Percentiles rank a stretch among this genome's conserved stretches.
These are phyloP conservation scores for Pinna nobilis DNA, from an alignment of 1,140 invertebrate species.

Conservation along the genomic window DNA sequence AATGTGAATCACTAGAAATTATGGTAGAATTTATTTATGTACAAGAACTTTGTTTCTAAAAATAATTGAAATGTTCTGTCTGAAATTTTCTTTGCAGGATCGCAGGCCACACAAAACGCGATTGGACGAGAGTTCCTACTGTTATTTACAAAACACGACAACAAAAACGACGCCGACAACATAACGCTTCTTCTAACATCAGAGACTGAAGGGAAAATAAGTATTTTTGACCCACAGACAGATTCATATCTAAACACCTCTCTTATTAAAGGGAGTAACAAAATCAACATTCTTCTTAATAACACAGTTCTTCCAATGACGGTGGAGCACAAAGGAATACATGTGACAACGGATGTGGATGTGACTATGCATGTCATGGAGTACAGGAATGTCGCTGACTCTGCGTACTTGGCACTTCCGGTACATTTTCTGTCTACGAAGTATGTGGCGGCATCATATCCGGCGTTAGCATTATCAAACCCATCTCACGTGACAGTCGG, in stretches of 20 bases:
- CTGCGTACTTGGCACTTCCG: conserved; percentile 3
- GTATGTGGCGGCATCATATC: background rate
- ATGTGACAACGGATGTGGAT: conserved; percentile 6
- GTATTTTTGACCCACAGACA: background rate
- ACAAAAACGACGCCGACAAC: conserved; percentile 15
- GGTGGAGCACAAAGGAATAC: background rate
- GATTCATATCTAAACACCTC: background rate
- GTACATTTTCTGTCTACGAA: background rate
- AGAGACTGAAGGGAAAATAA: background rate
- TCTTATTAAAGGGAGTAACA: conserved; percentile 1
- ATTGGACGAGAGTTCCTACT: conserved; percentile 4
- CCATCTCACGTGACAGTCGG: conserved; percentile 29
- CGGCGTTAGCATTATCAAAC: background rate
- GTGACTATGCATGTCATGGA: background rate
- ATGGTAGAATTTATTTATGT: no score
- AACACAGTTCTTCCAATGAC: background rate
- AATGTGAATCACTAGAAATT: no score
- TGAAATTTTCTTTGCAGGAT: no score
- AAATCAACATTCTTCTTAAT: background rate
- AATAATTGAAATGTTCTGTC: no score
- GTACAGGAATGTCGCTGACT: conserved; percentile 8
- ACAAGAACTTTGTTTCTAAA: no score
- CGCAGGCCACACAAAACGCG: no score
- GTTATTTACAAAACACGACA: conserved; percentile 9
- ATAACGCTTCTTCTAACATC: conserved; percentile 5